A percentile compares a stretch with the other conserved stretches of the same genome.
These are phyloP conservation scores for Lepidostoma basale DNA, from an alignment of 1,140 invertebrate genomes.

Conservation along the genomic window DNA sequence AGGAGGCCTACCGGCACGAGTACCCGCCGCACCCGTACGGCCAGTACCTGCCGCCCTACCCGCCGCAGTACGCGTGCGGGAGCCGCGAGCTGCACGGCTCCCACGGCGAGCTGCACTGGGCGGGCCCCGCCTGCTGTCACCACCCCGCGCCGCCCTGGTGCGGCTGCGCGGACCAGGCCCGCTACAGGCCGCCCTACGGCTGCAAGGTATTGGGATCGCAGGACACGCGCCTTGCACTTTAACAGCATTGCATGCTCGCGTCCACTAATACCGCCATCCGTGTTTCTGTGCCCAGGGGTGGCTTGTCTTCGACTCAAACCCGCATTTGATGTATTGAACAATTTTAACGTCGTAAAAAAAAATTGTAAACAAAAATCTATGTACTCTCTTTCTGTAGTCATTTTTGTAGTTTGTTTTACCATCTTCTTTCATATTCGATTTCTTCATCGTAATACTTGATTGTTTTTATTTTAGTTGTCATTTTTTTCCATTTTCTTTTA, in stretches of 20 bases:
- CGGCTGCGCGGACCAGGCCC: conserved; percentile 48
- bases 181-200: conserved; percentile 49
- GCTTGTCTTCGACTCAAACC: too few species aligned
- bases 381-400: too few species aligned
- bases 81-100: conserved; percentile 43
- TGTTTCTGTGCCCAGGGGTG: not conserved
- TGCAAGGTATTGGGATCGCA: conserved; percentile 41
- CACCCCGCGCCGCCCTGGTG: conserved; percentile 51
- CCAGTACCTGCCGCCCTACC: conserved; percentile 40
- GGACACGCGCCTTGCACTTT: not conserved
- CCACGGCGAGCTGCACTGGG: conserved; percentile 45
- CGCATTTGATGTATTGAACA: too few species aligned
- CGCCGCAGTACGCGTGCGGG: conserved; percentile 37
- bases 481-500: too few species aligned
- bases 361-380: too few species aligned
- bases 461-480: too few species aligned
- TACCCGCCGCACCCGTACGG: conserved; percentile 45
- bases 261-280: conserved; percentile 24
- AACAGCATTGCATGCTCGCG: conserved; percentile 23
- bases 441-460: too few species aligned
- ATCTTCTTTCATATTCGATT: too few species aligned
- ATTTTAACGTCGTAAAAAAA: too few species aligned
- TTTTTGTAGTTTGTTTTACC: too few species aligned
- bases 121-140: conserved; percentile 49
- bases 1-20: conserved; percentile 43